Evolutionary conservation across 2,797 vertebrate genomes (phyloP), one percentile per base, ranked within the genome.

Genomic region (Astyanax mexicanus): DNA sequence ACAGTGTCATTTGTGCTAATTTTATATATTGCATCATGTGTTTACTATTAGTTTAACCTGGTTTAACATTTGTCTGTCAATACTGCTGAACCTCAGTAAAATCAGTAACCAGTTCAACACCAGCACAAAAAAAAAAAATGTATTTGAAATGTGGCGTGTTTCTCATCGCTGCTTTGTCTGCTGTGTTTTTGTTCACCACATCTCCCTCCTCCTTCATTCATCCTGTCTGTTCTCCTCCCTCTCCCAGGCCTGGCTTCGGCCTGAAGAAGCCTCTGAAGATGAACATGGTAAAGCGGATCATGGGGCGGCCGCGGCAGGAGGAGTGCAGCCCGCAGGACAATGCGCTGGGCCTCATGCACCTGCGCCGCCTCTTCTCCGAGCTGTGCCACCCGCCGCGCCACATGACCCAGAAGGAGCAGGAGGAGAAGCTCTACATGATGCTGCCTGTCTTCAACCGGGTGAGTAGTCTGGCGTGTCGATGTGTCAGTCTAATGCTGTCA

Each of bases 221-320:
- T 25, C 12, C 49, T 66, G 54, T 75, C 27, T 70, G 2, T 37
- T 10, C 10, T 42, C n/a, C 27, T 55, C 12, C 12, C 3, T 2
- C 27, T 70, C 62, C 1, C 88, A 98, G 97, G 93, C 88, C 91
- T 83, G 81, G 80, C 85, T 93, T 92, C 87, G 92, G 88, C 88
- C 90, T 92, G 88, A 93, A 89, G 78, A 95, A 93, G 88, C 84
- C 92, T 85, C 93, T 90, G 87, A 97, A 96, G 93, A 99, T 99
- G 98, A 99, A 99, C 93, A 98, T 99, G 97, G 96, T 99, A 91
- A 99, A 99, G 87, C 95, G 98, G 90, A 99, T 99, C 88, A 99
- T 99, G 98, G 97, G 97, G 79, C 95, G 98, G 86, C 98, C 97
- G 0, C 90, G 98, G 91, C 97, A 98, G 92, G 98, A 99, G 82